Evolutionary conservation across 2,888 invertebrate genomes (phyloP).

Genomic region (Peribatodes rhomboidaria): DNA sequence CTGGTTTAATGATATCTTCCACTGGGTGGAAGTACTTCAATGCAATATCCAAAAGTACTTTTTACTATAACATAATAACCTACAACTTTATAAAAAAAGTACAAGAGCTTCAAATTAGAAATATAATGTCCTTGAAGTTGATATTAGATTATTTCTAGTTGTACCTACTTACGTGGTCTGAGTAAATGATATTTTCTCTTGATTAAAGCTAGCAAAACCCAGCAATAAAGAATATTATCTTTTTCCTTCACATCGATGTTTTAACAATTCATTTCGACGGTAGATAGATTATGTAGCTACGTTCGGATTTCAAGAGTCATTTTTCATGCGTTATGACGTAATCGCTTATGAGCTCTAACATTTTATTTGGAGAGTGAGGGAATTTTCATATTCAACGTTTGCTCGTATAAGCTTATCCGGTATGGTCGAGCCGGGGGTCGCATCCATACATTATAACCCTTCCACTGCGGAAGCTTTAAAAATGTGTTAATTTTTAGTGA

Average conservation of each 20-base stretch:
- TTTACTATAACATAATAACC: too few species aligned
- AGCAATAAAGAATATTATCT: conserved; percentile 1
- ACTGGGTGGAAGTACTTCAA: too few species aligned
- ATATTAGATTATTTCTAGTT: too few species aligned
- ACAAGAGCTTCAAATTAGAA: too few species aligned
- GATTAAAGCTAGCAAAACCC: conserved; percentile 7
- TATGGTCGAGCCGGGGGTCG: conserved; percentile 33
- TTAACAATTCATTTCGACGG: conserved; percentile 75
- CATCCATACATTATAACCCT: conserved; percentile 31
- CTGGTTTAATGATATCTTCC: too few species aligned
- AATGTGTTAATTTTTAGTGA: conserved; percentile 19
- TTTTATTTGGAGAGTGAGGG: conserved; percentile 75
- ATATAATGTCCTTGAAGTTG: too few species aligned
- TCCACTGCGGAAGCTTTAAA: conserved; percentile 23
- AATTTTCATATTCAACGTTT: conserved; percentile 77
- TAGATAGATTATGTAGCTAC: conserved; percentile 41
- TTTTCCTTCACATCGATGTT: conserved; percentile 68
- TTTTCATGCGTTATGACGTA: conserved; percentile 80
- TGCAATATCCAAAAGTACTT: too few species aligned
- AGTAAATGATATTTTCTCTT: background rate
- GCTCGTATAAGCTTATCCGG: conserved; percentile 60
- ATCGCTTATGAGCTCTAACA: conserved; percentile 79
- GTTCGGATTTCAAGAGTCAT: conserved; percentile 76
- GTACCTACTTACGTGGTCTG: too few species aligned
- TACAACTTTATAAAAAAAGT: too few species aligned